Conservation (phyloP, 2,888 invertebrate species). For the Oxycera nigricornis region DNA sequence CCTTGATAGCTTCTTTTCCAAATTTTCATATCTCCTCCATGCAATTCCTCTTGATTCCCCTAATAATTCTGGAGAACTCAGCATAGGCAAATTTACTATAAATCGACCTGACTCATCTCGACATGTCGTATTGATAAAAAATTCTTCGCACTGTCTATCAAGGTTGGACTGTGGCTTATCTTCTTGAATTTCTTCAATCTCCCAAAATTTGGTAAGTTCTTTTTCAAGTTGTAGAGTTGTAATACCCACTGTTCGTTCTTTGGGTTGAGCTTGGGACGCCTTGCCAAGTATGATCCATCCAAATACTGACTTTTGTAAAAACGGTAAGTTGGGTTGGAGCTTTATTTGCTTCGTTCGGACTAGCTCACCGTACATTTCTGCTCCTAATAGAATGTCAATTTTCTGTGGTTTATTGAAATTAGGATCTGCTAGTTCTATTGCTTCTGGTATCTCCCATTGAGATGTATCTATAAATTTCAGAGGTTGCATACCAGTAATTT, state of each 20-base stretch:
- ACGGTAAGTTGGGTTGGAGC: not conserved
- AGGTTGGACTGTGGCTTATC: not conserved
- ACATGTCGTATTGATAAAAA: not conserved
- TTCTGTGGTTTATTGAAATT: conserved; percentile 22
- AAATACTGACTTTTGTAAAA: not conserved
- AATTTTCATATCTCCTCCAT: too few species aligned
- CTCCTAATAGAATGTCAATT: conserved; percentile 41
- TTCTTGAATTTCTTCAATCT: too few species aligned
- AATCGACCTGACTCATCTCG: too few species aligned
- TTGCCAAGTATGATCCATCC: not conserved
- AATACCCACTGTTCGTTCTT: too few species aligned
- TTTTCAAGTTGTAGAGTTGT: too few species aligned
- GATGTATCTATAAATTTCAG: not conserved
- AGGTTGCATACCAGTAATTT: not conserved
- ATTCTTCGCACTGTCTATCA: not conserved
- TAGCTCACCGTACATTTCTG: conserved; percentile 1
- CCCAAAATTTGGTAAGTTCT: too few species aligned
- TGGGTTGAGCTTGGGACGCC: too few species aligned
- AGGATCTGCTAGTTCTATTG: conserved; percentile 34
- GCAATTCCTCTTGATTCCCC: too few species aligned
- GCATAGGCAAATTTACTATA: too few species aligned
- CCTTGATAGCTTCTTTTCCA: too few species aligned
- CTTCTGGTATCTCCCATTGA: not conserved
- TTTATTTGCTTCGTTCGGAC: not conserved
- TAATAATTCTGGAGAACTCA: too few species aligned